These are phyloP conservation scores for Pemphigus obesinymphae DNA, from an alignment of 1,140 invertebrate species.

Conservation along the genomic window DNA sequence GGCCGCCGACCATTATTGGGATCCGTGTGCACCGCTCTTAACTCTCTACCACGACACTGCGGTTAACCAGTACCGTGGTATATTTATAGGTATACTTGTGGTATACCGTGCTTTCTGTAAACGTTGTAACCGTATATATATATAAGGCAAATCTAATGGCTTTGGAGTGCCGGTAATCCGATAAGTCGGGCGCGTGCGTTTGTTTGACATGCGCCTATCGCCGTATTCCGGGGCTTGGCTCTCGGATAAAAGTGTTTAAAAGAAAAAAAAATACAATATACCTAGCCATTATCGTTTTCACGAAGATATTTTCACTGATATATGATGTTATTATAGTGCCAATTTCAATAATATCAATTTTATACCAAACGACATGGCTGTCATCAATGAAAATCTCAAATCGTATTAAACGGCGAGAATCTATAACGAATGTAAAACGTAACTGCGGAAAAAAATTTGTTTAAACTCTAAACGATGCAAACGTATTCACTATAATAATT, in stretches of 20 bases:
- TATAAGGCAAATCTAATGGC: not conserved
- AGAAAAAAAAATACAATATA: not conserved
- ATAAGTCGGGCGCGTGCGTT: constrained; percentile 28
- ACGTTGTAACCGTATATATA: constrained; percentile 25
- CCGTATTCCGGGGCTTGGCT: not conserved
- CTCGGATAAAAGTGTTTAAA: constrained; percentile 20
- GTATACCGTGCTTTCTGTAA: not conserved
- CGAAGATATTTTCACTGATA: no score
- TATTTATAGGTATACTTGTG: no score
- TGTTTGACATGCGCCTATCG: constrained; percentile 15
- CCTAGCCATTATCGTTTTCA: not conserved
- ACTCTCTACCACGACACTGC: not conserved
- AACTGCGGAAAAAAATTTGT: no score
- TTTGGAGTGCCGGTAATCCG: constrained; percentile 36
- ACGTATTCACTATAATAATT: no score
- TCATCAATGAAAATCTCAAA: no score
- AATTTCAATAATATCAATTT: no score
- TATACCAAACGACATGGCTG: no score
- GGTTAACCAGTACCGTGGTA: not conserved
- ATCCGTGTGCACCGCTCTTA: not conserved
- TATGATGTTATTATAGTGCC: no score
- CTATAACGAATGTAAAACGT: no score
- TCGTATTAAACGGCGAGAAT: no score
- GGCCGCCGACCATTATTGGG: not conserved
- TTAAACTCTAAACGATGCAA: no score